Conservation (phyloP, 2,797 vertebrate species). For the Prunella strophiata region DNA sequence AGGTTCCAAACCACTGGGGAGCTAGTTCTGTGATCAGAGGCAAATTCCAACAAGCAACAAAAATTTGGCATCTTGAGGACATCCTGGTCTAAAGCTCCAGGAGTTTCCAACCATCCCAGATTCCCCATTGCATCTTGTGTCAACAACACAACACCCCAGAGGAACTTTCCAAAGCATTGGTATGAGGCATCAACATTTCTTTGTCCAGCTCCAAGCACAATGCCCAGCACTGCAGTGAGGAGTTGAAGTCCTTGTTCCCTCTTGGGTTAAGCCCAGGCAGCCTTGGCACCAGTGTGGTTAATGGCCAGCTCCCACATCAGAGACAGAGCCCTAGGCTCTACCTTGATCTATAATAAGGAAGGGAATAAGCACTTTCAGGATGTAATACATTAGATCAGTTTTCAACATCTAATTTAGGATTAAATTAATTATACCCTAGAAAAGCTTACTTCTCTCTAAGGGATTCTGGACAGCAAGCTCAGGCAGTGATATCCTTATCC, state of each 20-base stretch:
- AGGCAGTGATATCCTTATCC: neutral
- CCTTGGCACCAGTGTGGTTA: neutral
- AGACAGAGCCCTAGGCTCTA: neutral
- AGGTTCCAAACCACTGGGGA: neutral
- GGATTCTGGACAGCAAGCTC: neutral
- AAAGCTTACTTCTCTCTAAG: conserved; percentile 15
- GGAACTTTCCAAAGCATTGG: neutral
- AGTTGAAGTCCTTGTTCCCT: neutral
- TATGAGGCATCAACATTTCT: accelerated
- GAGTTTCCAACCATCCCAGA: neutral
- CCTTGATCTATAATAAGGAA: neutral
- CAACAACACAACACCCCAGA: neutral
- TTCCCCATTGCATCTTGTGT: neutral
- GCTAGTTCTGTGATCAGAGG: neutral
- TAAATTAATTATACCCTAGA: conserved; percentile 42
- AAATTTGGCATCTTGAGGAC: neutral
- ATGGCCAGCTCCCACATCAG: neutral
- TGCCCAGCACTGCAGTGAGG: neutral
- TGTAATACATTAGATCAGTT: conserved; percentile 29
- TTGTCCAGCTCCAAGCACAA: neutral
- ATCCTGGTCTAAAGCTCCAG: neutral
- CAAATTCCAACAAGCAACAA: neutral
- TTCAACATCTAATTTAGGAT: conserved; percentile 44
- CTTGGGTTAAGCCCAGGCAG: neutral
- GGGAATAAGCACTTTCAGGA: conserved; percentile 10